Percentiles rank a stretch among this genome's conserved stretches.
These are phyloP conservation scores for Poeciliopsis turneri DNA, from an alignment of 2,797 vertebrate species.

Conservation along the genomic window DNA sequence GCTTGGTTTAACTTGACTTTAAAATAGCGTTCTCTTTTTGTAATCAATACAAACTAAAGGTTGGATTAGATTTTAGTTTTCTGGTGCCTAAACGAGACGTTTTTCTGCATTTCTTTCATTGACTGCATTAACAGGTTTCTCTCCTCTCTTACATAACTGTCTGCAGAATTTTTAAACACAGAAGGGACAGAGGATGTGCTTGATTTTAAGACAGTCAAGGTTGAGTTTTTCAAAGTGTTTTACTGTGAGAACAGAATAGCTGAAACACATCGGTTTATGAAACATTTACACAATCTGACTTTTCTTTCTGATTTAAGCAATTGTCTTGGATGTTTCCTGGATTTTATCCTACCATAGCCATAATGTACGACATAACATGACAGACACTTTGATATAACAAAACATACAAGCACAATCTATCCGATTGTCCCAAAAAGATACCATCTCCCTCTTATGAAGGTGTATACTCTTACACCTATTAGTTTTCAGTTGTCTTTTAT, in stretches of 20 bases:
- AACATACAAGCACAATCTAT: slow-evolving; percentile 74
- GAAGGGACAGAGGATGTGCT: slow-evolving; percentile 63
- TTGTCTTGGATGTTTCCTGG: slow-evolving; percentile 60
- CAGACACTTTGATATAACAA: slow-evolving; percentile 50
- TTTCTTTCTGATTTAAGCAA: slow-evolving; percentile 44
- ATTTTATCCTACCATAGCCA: slow-evolving; percentile 56
- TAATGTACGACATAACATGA: slow-evolving; percentile 32
- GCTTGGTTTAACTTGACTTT: slow-evolving; percentile 49
- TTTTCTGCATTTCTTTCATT: slow-evolving; percentile 48
- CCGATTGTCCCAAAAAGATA: slow-evolving; percentile 56
- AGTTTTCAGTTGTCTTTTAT: slow-evolving; percentile 34
- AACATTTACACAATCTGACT: slow-evolving; percentile 44
- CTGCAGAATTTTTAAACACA: slow-evolving; percentile 51
- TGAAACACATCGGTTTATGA: slow-evolving; percentile 56
- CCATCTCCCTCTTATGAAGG: slow-evolving; percentile 43
- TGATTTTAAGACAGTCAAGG: slow-evolving; percentile 62
- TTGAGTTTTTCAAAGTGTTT: slow-evolving; percentile 67
- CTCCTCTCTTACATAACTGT: slow-evolving; percentile 56
- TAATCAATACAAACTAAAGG: slow-evolving; percentile 81
- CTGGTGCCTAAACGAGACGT: slow-evolving; percentile 90
- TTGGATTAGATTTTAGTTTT: slow-evolving; percentile 83
- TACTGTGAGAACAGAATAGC: slow-evolving; percentile 58
- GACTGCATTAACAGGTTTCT: slow-evolving; percentile 29
- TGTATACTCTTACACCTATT: slow-evolving; percentile 66
- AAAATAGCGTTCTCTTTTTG: slow-evolving; percentile 71